A percentile compares a stretch with the other conserved stretches of the same genome.
These are phyloP conservation scores for Cercocebus atys DNA, from an alignment of 2,113 vertebrate genomes.

Conservation along the genomic window DNA sequence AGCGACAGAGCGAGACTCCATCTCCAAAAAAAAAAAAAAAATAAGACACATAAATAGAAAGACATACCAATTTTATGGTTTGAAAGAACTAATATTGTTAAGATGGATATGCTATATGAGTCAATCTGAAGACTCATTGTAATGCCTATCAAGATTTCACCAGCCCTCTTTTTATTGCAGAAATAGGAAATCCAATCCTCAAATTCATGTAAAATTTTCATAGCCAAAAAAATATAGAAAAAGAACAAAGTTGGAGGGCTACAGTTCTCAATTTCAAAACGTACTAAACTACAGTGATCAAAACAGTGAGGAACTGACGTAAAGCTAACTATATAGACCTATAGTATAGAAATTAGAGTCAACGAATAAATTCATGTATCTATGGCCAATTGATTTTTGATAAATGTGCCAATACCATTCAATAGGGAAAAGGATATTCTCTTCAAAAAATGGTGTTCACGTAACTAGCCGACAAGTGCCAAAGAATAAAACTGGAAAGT, in stretches of 20 bases:
- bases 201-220: background rate
- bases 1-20: background rate
- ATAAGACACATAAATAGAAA: background rate
- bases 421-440: background rate
- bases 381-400: background rate
- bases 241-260: background rate
- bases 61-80: background rate
- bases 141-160: background rate
- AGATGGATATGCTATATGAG: background rate
- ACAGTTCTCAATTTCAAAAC: background rate
- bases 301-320: background rate
- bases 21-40: background rate
- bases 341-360: background rate
- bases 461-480: background rate
- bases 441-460: too few relatives aligned
- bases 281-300: background rate
- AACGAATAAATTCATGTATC: background rate
- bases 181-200: background rate
- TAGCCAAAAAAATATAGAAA: background rate
- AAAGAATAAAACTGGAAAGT: background rate
- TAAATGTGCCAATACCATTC: background rate
- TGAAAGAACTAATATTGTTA: background rate
- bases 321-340: background rate
- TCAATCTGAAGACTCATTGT: background rate
- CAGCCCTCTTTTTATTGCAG: background rate